A percentile compares a stretch with the other conserved stretches of the same genome.
Evolutionary conservation across 1,140 invertebrate genomes (phyloP).

Genomic region (Nasonia longicornis): DNA sequence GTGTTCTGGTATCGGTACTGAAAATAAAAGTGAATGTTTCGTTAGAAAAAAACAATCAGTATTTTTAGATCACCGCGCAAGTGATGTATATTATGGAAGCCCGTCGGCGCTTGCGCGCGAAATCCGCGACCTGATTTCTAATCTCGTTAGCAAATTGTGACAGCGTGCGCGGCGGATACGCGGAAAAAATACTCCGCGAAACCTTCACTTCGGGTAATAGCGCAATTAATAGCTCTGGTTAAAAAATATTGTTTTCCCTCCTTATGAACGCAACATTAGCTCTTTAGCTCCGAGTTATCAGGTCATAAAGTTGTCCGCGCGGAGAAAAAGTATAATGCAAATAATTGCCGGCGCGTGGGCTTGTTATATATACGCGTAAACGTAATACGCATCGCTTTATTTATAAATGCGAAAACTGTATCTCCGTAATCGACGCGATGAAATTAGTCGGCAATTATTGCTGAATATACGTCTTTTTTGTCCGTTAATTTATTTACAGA

Average conservation of each 20-base stretch:
- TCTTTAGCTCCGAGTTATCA: not conserved
- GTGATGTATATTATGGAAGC: not conserved
- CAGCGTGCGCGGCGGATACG: not conserved
- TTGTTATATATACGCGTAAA: too few relatives aligned
- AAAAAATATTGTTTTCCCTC: slow-evolving; percentile 2
- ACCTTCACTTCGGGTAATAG: not conserved
- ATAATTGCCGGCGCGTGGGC: not conserved
- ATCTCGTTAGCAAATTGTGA: slow-evolving; percentile 35
- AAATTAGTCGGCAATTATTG: too few relatives aligned
- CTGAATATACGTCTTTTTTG: too few relatives aligned
- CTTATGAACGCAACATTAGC: not conserved
- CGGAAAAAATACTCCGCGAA: slow-evolving; percentile 8
- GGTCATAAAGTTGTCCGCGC: not conserved
- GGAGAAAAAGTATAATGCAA: not conserved
- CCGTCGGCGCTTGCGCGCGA: not conserved
- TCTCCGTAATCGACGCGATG: too few relatives aligned
- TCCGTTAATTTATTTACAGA: too few relatives aligned
- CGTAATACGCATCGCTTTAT: too few relatives aligned
- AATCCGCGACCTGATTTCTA: slow-evolving; percentile 43
- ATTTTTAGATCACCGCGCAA: not conserved
- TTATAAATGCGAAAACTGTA: too few relatives aligned
- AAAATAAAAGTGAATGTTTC: slow-evolving; percentile 47
- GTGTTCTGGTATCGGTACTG: slow-evolving; percentile 78
- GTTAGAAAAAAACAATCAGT: not conserved
- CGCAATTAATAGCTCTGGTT: not conserved